Base-by-base conservation (phyloP, 2,888 invertebrate genomes). In the Melanophora roralis region DNA sequence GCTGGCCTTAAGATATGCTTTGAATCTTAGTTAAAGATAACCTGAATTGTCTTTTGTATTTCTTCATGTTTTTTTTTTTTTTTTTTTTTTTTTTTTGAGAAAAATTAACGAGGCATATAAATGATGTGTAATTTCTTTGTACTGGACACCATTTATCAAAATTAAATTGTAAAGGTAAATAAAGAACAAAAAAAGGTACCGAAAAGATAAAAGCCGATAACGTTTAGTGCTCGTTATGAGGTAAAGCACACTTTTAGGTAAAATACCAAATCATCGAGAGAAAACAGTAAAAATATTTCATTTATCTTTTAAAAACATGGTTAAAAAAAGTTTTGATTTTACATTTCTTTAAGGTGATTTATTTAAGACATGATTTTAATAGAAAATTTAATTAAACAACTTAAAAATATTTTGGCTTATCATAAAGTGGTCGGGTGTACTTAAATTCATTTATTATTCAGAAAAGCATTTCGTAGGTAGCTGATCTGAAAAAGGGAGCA, bases 91-190 rank as follows among this genome's bases (percentile, higher is more conserved):
- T n/a, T n/a, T n/a, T n/a, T n/a, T n/a, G n/a, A 59, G 53, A 34
- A 67, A 82, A 72, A 79, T 74, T 72, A 82, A 83, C 77, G 77
- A 80, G 81, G 82, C 83, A 79, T 82, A 83, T 83, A 83, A 84
- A 82, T 83, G 81, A 83, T 82, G 82, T 62, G 76, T 76, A 71
- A 60, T 71, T 79, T 75, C n/a, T n/a, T 62, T 78, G 72, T 74
- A 59, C 77, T 83, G 83, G 80, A 65, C 82, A 82, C 79, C 84
- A 83, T 84, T 84, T 83, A 84, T 84, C 84, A 84, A 84, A 82
- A 84, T 83, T 83, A 82, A 83, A 77, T 59, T 78, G 69, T 59
- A 57, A 53, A 73, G 62, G 23, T 64, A 64, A 69, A 64, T 62
- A 19, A n/a, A 14, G 60, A 27, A 27, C 27, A 27, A 34, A 38